Evolutionary conservation across 2,113 vertebrate species (phyloP), one percentile per base, ranked within the genome.

Genomic region (Nannobrachium achirus): DNA sequence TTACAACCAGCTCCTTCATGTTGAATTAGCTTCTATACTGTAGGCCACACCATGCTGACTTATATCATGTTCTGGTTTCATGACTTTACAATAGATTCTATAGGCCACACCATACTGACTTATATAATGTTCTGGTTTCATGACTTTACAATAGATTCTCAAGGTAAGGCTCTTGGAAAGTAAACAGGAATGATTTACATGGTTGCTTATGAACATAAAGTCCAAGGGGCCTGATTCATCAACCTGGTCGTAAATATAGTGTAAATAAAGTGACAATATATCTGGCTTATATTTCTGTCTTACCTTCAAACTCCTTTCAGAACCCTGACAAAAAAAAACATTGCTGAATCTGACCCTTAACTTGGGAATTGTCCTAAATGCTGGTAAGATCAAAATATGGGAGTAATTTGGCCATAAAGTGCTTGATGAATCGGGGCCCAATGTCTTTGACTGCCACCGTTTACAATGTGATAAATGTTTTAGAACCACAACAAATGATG

Each of bases 1-100:
- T n/a, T n/a, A n/a, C n/a, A n/a, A n/a, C n/a, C n/a, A 63, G 46
- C 73, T 63, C 56, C 64, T 79, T 73, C 59, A 66, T 45, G 10
- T 11, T 9, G 9, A 45, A 45, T 8, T 45, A 9, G 13, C 9
- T 13, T 8, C 11, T 45, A 2, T 7, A 41, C 6, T 41, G 40
- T 41, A n/a, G n/a, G n/a, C n/a, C 40, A 41, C 40, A 41, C 50
- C 20, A 39, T 49, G 51, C 76, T 68, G 70, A 55, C 11, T 7
- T 60, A 50, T n/a, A 62, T 63, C 9, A 40, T 4, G 50, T 45
- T 38, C 67, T 48, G 53, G 63, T 44, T n/a, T 10, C n/a, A 41
- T 8, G 7, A 52, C 59, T 50, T 75, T 56, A 77, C 1, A 19
- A 9, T 63, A 38, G 20, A 62, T 55, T 8, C 1, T 41, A 19